A percentile compares a stretch with the other conserved stretches of the same genome.
Evolutionary conservation across 2,113 vertebrate genomes (phyloP).

Genomic region (Atlantisia rogersi): DNA sequence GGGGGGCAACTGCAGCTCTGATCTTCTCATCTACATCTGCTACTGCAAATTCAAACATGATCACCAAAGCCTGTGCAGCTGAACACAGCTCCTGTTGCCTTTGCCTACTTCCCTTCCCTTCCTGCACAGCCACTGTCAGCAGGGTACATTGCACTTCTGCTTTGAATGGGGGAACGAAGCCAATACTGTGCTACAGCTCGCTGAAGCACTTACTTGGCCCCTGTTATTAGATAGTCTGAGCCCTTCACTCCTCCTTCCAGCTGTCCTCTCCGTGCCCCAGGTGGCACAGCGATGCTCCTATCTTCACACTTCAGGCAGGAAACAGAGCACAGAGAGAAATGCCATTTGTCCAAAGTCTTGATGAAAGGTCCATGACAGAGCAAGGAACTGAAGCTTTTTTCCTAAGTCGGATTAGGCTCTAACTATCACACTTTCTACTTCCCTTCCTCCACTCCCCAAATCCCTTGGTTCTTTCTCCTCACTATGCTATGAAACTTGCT

Average conservation of each 20-base stretch:
- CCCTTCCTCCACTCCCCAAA: not conserved
- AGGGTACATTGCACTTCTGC: slow-evolving; percentile 51
- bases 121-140: slow-evolving; percentile 31
- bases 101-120: not conserved
- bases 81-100: not conserved
- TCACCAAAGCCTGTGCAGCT: not conserved
- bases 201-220: slow-evolving; percentile 65
- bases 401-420: slow-evolving; percentile 32
- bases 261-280: slow-evolving; percentile 60
- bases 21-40: not conserved
- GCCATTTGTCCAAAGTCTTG: slow-evolving; percentile 49
- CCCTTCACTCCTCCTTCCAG: slow-evolving; percentile 59
- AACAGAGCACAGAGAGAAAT: slow-evolving; percentile 62
- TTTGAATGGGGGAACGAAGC: slow-evolving; percentile 40
- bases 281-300: slow-evolving; percentile 51
- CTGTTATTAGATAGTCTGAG: slow-evolving; percentile 46
- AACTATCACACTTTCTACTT: slow-evolving; percentile 32
- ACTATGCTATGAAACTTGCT: not conserved
- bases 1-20: not conserved
- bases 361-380: slow-evolving; percentile 33
- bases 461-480: slow-evolving; percentile 2
- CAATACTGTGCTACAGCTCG: slow-evolving; percentile 58
- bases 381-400: slow-evolving; percentile 34
- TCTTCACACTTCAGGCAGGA: slow-evolving; percentile 66
- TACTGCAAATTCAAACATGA: not conserved